Evolutionary conservation across 2,113 vertebrate species (phyloP).

Genomic region (Sapajus apella): DNA sequence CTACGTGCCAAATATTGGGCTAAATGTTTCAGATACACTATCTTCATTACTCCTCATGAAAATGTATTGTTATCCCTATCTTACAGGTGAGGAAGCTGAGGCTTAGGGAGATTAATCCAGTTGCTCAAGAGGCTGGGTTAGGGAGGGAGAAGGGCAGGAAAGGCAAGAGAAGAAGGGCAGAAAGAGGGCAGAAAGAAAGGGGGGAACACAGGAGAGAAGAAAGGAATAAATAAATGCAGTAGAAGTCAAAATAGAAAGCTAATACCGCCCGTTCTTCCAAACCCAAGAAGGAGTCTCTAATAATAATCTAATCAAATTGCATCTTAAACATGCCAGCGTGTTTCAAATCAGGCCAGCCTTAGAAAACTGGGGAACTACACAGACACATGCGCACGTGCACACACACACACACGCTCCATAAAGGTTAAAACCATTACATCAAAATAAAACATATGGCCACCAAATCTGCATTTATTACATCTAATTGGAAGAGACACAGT

Average conservation of each 20-base stretch:
- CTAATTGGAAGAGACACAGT: slow-evolving; percentile 63
- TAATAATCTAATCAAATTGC: neutral
- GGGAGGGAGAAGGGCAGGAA: neutral
- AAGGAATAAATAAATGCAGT: neutral
- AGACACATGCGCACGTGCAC: neutral
- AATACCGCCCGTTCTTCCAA: neutral
- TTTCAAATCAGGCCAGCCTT: neutral
- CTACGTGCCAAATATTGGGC: neutral
- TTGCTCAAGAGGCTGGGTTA: neutral
- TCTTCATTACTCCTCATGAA: neutral
- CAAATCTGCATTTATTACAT: slow-evolving; percentile 65
- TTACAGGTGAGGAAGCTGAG: neutral
- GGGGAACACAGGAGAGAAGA: neutral
- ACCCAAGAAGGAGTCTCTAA: neutral
- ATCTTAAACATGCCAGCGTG: slow-evolving; percentile 28
- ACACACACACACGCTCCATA: neutral
- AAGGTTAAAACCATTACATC: slow-evolving; percentile 66
- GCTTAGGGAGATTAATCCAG: neutral
- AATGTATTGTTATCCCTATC: neutral
- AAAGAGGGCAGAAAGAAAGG: no score
- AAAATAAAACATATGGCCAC: slow-evolving; percentile 67
- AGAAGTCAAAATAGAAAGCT: neutral
- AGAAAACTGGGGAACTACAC: neutral
- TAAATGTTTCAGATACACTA: neutral
- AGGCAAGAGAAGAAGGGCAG: no score